Conservation (phyloP, 1,140 invertebrate genomes). For the Magallana gigas region DNA sequence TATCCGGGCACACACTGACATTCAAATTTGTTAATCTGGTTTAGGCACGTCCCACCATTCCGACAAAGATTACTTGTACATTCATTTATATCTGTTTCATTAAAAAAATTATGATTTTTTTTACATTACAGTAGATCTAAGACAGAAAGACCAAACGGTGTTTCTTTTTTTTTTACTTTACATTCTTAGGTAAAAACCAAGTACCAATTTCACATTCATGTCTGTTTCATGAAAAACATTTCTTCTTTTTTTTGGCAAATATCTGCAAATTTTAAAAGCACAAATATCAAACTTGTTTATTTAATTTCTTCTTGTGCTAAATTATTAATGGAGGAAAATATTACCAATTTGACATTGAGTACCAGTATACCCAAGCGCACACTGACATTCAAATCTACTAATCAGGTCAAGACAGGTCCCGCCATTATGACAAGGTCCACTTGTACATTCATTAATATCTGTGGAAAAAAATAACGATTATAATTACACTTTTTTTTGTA, state of each 20-base stretch:
- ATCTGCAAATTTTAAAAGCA: too few relatives aligned
- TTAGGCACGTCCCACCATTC: conserved; percentile 38
- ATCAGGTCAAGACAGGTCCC: conserved; percentile 1
- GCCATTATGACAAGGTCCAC: neutral
- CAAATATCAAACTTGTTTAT: too few relatives aligned
- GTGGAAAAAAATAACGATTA: neutral
- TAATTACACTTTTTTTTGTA: neutral
- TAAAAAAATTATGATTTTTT: too few relatives aligned
- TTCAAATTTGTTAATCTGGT: conserved; percentile 17
- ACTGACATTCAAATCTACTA: conserved; percentile 58
- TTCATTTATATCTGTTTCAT: conserved; percentile 17
- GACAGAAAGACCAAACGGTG: too few relatives aligned
- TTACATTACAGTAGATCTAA: too few relatives aligned
- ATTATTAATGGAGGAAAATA: too few relatives aligned
- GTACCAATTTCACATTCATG: neutral
- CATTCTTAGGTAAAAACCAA: too few relatives aligned
- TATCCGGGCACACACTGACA: neutral
- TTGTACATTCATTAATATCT: conserved; percentile 38
- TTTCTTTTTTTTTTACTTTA: too few relatives aligned
- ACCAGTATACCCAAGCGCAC: conserved; percentile 65
- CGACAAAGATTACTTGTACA: conserved; percentile 30
- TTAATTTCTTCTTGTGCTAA: too few relatives aligned
- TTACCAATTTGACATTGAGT: too few relatives aligned
- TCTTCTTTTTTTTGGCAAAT: too few relatives aligned
- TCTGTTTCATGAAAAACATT: neutral